Evolutionary conservation across 2,888 invertebrate genomes (phyloP).

Genomic region (Leptinotarsa tumamoca): DNA sequence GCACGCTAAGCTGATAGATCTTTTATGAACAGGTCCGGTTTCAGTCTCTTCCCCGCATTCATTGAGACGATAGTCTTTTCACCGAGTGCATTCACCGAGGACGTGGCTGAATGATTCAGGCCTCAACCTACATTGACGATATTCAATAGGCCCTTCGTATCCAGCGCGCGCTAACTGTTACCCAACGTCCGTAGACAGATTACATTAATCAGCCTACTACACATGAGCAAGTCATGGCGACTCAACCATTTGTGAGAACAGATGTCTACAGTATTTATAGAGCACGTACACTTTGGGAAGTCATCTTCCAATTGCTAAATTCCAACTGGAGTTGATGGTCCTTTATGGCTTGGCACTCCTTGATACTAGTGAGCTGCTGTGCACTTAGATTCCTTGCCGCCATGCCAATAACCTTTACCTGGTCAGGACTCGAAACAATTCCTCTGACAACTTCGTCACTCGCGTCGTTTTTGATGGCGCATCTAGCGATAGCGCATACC

Average conservation of each 20-base stretch:
- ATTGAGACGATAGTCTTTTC: not conserved
- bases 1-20: too few species aligned
- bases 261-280: not conserved
- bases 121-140: not conserved
- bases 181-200: slow-evolving; percentile 12
- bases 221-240: not conserved
- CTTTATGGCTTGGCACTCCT: not conserved
- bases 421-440: not conserved
- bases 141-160: not conserved
- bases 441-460: not conserved
- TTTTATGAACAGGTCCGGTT: slow-evolving; percentile 50
- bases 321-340: not conserved
- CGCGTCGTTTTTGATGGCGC: not conserved
- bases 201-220: slow-evolving; percentile 14
- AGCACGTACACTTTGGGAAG: not conserved
- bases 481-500: too few species aligned
- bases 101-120: slow-evolving; percentile 14
- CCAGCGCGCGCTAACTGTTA: slow-evolving; percentile 11
- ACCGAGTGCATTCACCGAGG: not conserved
- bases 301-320: not conserved
- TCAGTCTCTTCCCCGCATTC: slow-evolving; percentile 32
- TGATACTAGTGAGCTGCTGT: not conserved
- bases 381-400: not conserved
- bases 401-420: not conserved
- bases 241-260: slow-evolving; percentile 5